Evolutionary conservation across 2,797 vertebrate genomes (phyloP), one percentile per base, ranked within the genome.

Genomic region (Tapirus indicus): DNA sequence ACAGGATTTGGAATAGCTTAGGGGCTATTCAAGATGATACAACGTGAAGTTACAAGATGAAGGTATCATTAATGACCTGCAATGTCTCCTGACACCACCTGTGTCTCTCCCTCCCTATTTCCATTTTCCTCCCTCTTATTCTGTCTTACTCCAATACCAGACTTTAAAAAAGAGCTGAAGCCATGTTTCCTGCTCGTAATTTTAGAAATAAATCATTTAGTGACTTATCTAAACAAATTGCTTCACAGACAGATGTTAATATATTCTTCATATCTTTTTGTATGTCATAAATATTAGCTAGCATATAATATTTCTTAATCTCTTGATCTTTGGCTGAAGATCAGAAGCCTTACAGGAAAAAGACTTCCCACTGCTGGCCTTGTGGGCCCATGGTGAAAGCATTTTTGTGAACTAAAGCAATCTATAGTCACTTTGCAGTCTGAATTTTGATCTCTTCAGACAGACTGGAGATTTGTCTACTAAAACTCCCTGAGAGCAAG

Each of bases 401-500:
- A 49, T n/a, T 47, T 74, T 78, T 47, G n/a, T 32, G 79, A 77
- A 41, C 21, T 23, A 91, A 66, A 84, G 66, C 72, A 68, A 20
- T 32, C 49, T 29, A 47, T 47, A 64, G 47, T 23, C 2, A 47
- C 44, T 17, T 78, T 32, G 0, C 18, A 21, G 23, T 14, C 68
- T 95, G 17, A 75, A 68, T 49, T 58, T 91, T 54, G 47, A 58
- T 62, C 35, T 62, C 35, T 79, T 91, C 64, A 91, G 56, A 94
- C 14, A 89, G 27, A 69, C 41, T 41, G 16, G 54, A 32, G 25
- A 77, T 68, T 83, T 87, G 58, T 47, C 64, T 91, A 23, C 17
- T 44, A 54, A 86, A 89, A 89, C 2, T 41, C 77, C 13, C 21
- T 32, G 32, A 93, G 56, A 94, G 35, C 2, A n/a, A 27, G 25